A percentile compares a stretch with the other conserved stretches of the same genome.
Evolutionary conservation across 2,888 invertebrate species (phyloP).

Genomic region (Polymixis lichenea): DNA sequence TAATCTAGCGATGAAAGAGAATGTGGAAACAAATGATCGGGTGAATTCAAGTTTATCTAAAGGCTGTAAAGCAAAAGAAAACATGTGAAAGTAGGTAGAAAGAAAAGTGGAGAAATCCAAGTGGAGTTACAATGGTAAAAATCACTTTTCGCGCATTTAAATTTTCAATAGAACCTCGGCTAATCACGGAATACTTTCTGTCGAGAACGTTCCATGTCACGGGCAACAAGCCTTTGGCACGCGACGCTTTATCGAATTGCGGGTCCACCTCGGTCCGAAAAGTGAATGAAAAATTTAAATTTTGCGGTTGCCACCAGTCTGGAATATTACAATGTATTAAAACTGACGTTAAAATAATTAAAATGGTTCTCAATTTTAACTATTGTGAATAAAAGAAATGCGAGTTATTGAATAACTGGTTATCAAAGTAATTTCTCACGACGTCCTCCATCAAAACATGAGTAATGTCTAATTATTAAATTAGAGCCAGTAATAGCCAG

Average conservation of each 20-base stretch:
- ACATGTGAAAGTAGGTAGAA: background rate
- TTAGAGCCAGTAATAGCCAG: background rate
- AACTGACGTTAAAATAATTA: background rate
- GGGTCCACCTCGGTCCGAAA: too few species aligned
- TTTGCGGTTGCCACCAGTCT: too few species aligned
- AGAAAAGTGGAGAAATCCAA: background rate
- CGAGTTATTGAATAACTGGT: background rate
- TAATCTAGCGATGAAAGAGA: slow-evolving; percentile 5
- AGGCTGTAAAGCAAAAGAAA: background rate
- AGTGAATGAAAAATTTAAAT: too few species aligned
- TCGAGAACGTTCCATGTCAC: too few species aligned
- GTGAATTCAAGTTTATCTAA: background rate
- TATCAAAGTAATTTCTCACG: background rate
- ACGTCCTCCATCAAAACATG: background rate
- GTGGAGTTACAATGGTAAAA: background rate
- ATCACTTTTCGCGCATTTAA: background rate
- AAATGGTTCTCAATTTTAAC: too few species aligned
- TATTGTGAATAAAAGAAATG: too few species aligned
- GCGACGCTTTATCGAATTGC: too few species aligned
- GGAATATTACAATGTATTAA: background rate
- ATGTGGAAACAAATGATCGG: background rate
- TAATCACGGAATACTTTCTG: background rate
- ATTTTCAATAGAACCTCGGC: background rate
- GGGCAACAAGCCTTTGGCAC: too few species aligned
- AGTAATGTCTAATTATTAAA: background rate